Evolutionary conservation across 2,888 invertebrate genomes (phyloP), one percentile per base, ranked within the genome.

Genomic region (Tridacna crocea): DNA sequence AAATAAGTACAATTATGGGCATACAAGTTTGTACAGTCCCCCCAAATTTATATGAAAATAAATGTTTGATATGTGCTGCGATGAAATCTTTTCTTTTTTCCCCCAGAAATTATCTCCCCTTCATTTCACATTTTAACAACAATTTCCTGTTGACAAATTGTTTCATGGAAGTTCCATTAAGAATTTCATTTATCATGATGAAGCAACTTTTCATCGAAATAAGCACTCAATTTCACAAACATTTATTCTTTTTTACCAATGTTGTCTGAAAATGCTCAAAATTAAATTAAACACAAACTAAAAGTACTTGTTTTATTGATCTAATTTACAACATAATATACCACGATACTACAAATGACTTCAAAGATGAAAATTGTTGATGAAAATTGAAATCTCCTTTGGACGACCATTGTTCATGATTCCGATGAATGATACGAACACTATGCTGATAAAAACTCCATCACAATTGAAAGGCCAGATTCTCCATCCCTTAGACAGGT

Each of bases 251-350:
- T 48, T 47, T 13, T 26, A 22, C 19, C 61, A 61, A 61, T 55
- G 6, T 15, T 55, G 2, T 19, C 4, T 61, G 36, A 36, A 68
- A 70, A 22, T 22, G 48, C 70, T 15, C 24, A 51, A 10, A 22
- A 70, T 70, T 19, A 48, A 70, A 48, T 70, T 46, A 19, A 70
- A 70, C 70, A 70, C 70, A 70, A 24, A 24, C 24, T 22, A 70
- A 66, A 36, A 70, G n/a, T 70, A 70, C 22, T 61, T 70, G 22
- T 70, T 70, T 70, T 70, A 70, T 70, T 68, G 19, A 36, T 76
- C 66, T 66, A 76, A 48, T 66, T 66, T 76, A 76, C 75, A 76
- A 76, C 75, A 76, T 66, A 76, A 66, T 70, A 61, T 66, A 76
- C 75, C 75, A 76, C 75, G 75, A 76, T 76, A 66, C 36, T 36